A percentile compares a stretch with the other conserved stretches of the same genome.
Evolutionary conservation across 2,888 invertebrate species (phyloP).

Genomic region (Drosophila anomalipes): DNA sequence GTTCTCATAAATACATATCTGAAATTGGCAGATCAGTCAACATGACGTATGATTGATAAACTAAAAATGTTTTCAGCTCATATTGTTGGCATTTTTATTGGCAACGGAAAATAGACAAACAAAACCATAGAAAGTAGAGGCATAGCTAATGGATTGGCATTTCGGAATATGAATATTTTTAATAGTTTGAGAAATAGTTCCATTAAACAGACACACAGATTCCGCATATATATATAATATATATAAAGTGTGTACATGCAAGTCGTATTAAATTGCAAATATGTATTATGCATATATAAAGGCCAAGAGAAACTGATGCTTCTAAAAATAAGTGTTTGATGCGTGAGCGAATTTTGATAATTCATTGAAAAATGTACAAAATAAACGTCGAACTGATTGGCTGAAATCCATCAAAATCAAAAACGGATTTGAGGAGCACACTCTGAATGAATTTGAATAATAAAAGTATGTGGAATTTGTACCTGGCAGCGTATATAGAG

Average conservation of each 20-base stretch:
- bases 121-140: not conserved
- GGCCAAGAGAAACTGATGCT: constrained; percentile 10
- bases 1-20: not conserved
- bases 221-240: constrained; percentile 2
- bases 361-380: constrained; percentile 11
- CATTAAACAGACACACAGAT: constrained; percentile 27
- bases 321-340: constrained; percentile 32
- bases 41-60: constrained; percentile 59
- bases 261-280: constrained; percentile 27
- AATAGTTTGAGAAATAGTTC: not conserved
- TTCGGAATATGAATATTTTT: constrained; percentile 7
- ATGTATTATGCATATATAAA: constrained; percentile 12
- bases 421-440: constrained; percentile 28
- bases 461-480: constrained; percentile 13
- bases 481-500: constrained; percentile 59
- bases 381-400: constrained; percentile 17
- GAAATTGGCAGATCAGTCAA: constrained; percentile 38
- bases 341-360: constrained; percentile 26
- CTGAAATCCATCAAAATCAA: constrained; percentile 13
- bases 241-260: not conserved
- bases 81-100: constrained; percentile 34
- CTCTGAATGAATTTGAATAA: constrained; percentile 10
- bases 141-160: constrained; percentile 33
- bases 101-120: constrained; percentile 11
- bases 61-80: constrained; percentile 13